phyloP scores from a whole-genome alignment of 2,888 invertebrate genomes.

The Anoplius nigerrimus region DNA sequence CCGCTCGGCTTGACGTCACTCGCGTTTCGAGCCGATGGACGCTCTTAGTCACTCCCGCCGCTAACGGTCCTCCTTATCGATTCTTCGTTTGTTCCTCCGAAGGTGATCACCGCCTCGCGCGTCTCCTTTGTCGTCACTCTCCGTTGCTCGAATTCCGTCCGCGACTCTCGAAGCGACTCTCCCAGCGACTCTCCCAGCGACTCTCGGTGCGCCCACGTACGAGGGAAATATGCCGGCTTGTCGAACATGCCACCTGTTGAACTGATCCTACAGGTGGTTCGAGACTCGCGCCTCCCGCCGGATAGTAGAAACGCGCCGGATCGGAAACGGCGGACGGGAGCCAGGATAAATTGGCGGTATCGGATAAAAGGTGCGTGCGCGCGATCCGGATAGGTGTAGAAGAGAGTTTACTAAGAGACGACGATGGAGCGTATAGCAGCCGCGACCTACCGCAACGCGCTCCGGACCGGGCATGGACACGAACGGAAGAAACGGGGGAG shows the following conservation, averaged over 20 bases:
- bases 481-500: constrained; percentile 46
- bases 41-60: constrained; percentile 68
- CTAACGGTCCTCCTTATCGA: constrained; percentile 63
- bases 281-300: constrained; percentile 18
- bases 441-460: constrained; percentile 72
- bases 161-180: constrained; percentile 3
- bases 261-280: constrained; percentile 42
- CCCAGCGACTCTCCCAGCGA: constrained; percentile 11
- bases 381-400: neutral
- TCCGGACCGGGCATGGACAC: constrained; percentile 53
- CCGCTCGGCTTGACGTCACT: constrained; percentile 66
- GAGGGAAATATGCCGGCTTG: constrained; percentile 18
- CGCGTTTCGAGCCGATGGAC: constrained; percentile 67
- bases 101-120: too few relatives aligned
- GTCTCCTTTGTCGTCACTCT: too few relatives aligned
- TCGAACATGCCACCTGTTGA: constrained; percentile 56
- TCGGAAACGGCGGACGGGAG: constrained; percentile 34
- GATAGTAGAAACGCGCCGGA: neutral
- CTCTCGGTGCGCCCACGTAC: constrained; percentile 8
- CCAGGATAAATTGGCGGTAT: constrained; percentile 63
- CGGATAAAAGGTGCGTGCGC: constrained; percentile 26
- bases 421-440: constrained; percentile 5
- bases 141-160: constrained; percentile 5
- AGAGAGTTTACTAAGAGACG: too few relatives aligned
- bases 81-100: constrained; percentile 28